These are phyloP conservation scores for Salvator merianae DNA, from an alignment of 2,113 vertebrate genomes.

Conservation along the genomic window DNA sequence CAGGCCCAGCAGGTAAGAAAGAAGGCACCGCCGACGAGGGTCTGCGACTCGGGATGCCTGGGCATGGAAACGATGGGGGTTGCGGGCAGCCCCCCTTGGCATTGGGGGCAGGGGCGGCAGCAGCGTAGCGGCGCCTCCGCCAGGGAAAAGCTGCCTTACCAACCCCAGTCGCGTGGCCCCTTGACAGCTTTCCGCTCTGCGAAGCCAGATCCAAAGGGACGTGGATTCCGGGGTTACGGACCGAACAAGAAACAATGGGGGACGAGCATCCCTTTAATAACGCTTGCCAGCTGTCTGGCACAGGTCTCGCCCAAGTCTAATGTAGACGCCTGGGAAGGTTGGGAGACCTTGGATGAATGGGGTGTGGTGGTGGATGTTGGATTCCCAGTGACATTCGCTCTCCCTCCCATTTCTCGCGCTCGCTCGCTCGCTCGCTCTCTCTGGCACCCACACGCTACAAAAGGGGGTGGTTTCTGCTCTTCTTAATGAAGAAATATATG, in stretches of 20 bases:
- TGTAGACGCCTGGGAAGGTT: background rate
- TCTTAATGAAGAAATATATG: too few species aligned
- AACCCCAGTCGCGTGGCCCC: background rate
- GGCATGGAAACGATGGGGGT: background rate
- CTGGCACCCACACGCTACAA: background rate
- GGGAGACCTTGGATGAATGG: background rate
- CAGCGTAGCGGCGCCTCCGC: background rate
- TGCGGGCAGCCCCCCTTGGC: background rate
- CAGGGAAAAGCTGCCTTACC: background rate
- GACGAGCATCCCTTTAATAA: background rate
- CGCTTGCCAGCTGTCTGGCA: background rate
- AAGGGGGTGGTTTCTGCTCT: background rate
- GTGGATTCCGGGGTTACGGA: background rate
- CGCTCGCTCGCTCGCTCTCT: too few species aligned
- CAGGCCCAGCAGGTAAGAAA: conserved; percentile 61
- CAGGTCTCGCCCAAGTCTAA: background rate
- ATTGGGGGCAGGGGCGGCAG: background rate
- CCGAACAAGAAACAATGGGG: conserved; percentile 1
- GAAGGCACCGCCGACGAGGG: background rate
- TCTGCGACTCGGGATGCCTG: background rate
- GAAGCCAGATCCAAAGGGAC: background rate
- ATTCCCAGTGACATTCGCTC: too few species aligned
- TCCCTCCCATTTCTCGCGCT: background rate
- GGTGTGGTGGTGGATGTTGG: background rate
- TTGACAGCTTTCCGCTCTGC: background rate